Percentiles rank a stretch among this genome's conserved stretches.
These are phyloP conservation scores for Oreochromis mossambicus DNA, from an alignment of 2,797 vertebrate species.

Conservation along the genomic window DNA sequence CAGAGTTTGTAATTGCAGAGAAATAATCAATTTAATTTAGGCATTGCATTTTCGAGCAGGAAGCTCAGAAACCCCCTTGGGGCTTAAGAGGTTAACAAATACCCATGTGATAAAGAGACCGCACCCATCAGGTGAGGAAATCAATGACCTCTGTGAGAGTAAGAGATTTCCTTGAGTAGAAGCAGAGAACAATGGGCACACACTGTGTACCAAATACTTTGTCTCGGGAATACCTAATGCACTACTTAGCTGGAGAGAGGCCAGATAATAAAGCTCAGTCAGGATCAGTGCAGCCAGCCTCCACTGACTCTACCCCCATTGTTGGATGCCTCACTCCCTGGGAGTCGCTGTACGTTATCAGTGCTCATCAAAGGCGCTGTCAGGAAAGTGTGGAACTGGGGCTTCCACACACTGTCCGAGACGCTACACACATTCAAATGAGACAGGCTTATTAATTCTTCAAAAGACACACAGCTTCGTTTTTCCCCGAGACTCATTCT, in stretches of 20 bases:
- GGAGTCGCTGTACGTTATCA: conserved; percentile 70
- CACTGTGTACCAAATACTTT: conserved; percentile 27
- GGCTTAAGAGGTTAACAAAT: too few relatives aligned
- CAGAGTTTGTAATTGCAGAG: too few relatives aligned
- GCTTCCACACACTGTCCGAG: conserved; percentile 57
- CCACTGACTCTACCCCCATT: conserved; percentile 68
- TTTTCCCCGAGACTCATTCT: conserved; percentile 72
- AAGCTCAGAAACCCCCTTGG: too few relatives aligned
- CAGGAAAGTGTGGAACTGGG: conserved; percentile 75
- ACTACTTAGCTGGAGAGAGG: conserved; percentile 53
- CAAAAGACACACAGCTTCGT: conserved; percentile 63
- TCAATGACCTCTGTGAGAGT: conserved; percentile 18
- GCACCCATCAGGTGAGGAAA: neutral
- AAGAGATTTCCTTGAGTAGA: conserved; percentile 12
- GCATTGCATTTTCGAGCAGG: too few relatives aligned
- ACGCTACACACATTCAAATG: conserved; percentile 68
- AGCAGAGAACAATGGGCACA: neutral
- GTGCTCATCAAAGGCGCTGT: conserved; percentile 78
- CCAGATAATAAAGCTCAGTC: conserved; percentile 71
- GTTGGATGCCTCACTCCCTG: conserved; percentile 61
- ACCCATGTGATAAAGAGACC: neutral
- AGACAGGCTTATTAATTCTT: conserved; percentile 77
- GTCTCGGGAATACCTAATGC: conserved; percentile 55
- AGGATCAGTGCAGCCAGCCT: conserved; percentile 70
- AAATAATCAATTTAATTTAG: too few relatives aligned